Conservation (phyloP, 2,888 invertebrate genomes). For the Euzetes globulus region DNA sequence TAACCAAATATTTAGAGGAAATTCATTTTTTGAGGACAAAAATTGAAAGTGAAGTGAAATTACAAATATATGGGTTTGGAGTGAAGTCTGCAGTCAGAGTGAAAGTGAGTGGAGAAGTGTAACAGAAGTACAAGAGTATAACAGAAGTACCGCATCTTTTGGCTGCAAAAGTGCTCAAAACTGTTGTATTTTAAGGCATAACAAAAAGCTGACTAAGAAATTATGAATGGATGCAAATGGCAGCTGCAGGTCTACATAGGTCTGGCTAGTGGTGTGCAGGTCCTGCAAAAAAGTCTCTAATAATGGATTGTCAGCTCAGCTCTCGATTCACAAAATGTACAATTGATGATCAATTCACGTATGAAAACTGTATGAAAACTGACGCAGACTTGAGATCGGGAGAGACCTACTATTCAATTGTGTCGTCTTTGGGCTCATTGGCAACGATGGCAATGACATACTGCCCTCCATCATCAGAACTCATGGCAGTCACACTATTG, state of each 20-base stretch:
- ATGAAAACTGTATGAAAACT: background rate
- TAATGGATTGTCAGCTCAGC: conserved; percentile 19
- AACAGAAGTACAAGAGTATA: background rate
- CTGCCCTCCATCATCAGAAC: conserved; percentile 21
- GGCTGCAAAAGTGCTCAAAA: conserved; percentile 7
- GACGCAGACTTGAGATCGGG: conserved; percentile 7
- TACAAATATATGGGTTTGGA: conserved; percentile 27
- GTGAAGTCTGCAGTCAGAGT: conserved; percentile 2
- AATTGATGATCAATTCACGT: conserved; percentile 25
- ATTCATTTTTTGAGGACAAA: conserved; percentile 9
- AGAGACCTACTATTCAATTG: conserved; percentile 24
- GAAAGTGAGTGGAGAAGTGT: background rate
- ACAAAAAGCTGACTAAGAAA: conserved; percentile 23
- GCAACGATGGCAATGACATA: conserved; percentile 29
- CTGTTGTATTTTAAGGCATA: conserved; percentile 5
- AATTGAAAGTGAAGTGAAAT: conserved; percentile 11
- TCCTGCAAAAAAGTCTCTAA: conserved; percentile 22
- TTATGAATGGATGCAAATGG: conserved; percentile 31
- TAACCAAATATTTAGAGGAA: conserved; percentile 16
- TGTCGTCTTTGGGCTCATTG: conserved; percentile 9
- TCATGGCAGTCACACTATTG: background rate
- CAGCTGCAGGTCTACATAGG: conserved; percentile 15
- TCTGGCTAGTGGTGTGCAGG: background rate
- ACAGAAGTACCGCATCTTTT: conserved; percentile 13
- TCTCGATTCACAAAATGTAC: conserved; percentile 23